Base-by-base conservation (phyloP, 1,140 invertebrate genomes). In the Trypoxylus dichotomus region DNA sequence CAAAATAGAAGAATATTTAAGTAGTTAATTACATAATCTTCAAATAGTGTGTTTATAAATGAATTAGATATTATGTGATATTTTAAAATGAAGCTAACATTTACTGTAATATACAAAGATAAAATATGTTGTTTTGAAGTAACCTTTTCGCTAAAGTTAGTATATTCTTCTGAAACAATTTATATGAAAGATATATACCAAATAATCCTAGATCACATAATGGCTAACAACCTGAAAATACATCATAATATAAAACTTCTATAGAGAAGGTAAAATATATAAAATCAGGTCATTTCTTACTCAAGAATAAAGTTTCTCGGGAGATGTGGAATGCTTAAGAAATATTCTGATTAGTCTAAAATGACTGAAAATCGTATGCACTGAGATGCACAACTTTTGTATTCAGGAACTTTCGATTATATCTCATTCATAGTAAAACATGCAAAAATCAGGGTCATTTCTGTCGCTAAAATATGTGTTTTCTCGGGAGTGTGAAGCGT, bases 11-110 rank as follows among this genome's bases (percentile, higher is more conserved):
- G 58, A 60, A 60, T 21, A 6, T n/a, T 60, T 60, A 60, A 60
- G 15, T 1, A 19, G 10, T 60, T 2, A 1, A n/a, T 60, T n/a
- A 60, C 2, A 60, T 1, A 60, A 19, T 6, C 1, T 24, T 24
- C 21, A 60, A 60, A 60, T 60, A n/a, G n/a, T 60, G 15, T 60
- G 58, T 60, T 60, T 60, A 10, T 60, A 60, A 60, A 60, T 19
- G 58, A n/a, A 60, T 60, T 60, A 3, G 2, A 60, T 60, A 60
- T 60, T 60, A 15, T 60, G 21, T 60, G n/a, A n/a, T n/a, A n/a
- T n/a, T 3, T 60, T 2, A 19, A 60, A 60, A 60, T 24, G 58
- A 60, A 60, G 21, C 58, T n/a, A n/a, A n/a, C n/a, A n/a, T n/a
- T 2, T 19, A 60, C 21, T 60, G 58, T 58, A 58, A 58, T 58